phyloP scores from a whole-genome alignment of 2,797 vertebrate species.

The Rhinoraja longicauda region DNA sequence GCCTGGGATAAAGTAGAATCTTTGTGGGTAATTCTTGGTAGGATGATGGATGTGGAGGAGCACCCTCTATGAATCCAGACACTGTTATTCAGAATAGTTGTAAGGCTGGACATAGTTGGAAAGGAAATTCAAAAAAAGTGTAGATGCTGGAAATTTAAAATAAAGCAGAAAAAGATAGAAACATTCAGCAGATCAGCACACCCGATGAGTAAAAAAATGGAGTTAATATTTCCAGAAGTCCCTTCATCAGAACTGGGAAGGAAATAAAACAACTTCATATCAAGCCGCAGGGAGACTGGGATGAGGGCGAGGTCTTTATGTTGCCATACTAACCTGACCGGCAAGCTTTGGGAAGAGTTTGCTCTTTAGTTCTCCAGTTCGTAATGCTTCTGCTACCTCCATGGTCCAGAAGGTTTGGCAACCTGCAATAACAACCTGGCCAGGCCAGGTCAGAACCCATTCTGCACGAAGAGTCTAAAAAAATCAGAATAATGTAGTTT shows the following conservation, averaged over 20 bases:
- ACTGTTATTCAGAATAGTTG: neutral
- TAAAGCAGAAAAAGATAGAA: no score
- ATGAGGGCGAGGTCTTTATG: no score
- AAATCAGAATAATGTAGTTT: neutral
- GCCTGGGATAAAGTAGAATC: neutral
- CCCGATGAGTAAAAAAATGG: no score
- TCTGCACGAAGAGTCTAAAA: conserved; percentile 63
- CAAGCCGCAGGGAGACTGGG: no score
- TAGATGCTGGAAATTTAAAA: no score
- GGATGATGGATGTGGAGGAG: no score
- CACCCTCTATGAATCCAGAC: neutral
- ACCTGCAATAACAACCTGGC: conserved; percentile 85
- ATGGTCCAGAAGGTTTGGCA: conserved; percentile 87
- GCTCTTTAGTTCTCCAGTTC: conserved; percentile 60
- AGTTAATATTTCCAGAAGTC: no score
- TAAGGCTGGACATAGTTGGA: neutral
- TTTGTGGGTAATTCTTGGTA: neutral
- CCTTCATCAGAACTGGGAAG: no score
- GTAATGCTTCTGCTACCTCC: conserved; percentile 76
- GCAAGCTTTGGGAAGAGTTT: conserved; percentile 71
- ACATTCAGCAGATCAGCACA: no score
- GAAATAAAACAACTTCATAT: no score
- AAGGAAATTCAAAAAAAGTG: neutral
- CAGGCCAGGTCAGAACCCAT: conserved; percentile 87
- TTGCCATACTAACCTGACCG: conserved; percentile 61